These are phyloP conservation scores for Anguilla marmorata DNA, from an alignment of 2,797 vertebrate species.

Conservation along the genomic window DNA sequence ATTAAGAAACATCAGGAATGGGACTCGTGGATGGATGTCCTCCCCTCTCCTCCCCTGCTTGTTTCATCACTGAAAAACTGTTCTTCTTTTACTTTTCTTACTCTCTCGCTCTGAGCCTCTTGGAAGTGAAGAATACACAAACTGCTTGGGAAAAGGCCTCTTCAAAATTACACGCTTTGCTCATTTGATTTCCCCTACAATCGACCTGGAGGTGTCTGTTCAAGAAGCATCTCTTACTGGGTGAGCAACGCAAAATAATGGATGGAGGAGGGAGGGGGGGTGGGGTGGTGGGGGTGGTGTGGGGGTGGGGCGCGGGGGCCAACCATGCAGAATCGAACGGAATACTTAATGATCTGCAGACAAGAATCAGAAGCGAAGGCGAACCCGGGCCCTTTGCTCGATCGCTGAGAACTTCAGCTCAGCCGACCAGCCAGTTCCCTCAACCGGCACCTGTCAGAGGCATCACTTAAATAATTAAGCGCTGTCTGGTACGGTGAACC, in stretches of 20 bases:
- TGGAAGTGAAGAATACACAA: conserved; percentile 20
- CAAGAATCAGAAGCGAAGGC: not conserved
- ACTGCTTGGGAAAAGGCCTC: not conserved
- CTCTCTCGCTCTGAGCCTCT: not conserved
- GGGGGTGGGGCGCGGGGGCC: not conserved
- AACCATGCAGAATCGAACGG: conserved; percentile 4
- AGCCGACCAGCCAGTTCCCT: not conserved
- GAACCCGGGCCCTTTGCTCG: not conserved
- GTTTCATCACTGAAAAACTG: not conserved
- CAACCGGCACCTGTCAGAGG: not conserved
- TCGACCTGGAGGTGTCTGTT: conserved; percentile 10
- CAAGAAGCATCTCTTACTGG: not conserved
- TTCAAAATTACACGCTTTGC: not conserved
- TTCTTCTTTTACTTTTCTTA: not conserved
- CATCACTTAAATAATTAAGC: conserved; percentile 18
- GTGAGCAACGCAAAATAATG: not conserved
- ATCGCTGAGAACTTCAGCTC: not conserved
- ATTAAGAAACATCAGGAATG: not conserved
- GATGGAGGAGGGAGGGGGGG: not conserved
- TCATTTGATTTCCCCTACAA: not conserved
- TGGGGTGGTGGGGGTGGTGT: not conserved
- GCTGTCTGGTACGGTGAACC: not conserved
- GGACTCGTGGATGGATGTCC: not conserved
- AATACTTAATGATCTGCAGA: conserved; percentile 14
- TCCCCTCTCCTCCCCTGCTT: not conserved